Evolutionary conservation across 1,140 invertebrate genomes (phyloP).

Genomic region (Marisa cornuarietis): DNA sequence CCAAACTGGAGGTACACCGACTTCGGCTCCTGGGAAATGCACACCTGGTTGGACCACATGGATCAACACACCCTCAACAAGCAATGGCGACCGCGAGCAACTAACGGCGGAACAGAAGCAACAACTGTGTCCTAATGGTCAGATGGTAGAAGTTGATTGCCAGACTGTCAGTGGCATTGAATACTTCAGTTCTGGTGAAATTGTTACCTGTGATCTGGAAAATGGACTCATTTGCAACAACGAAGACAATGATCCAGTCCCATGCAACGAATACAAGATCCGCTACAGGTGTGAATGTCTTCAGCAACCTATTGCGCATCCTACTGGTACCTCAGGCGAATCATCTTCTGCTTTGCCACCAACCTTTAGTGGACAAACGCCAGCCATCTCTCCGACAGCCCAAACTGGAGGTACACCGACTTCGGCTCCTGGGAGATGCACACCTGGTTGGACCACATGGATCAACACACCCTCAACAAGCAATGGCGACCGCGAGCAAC

Average conservation of each 20-base stretch:
- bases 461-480: constrained; percentile 40
- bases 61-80: constrained; percentile 52
- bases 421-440: background rate
- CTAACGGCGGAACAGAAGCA: constrained; percentile 30
- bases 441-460: constrained; percentile 40
- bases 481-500: constrained; percentile 43
- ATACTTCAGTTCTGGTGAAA: constrained; percentile 36
- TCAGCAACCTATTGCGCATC: constrained; percentile 18
- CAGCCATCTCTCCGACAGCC: constrained; percentile 5
- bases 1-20: background rate
- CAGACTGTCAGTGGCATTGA: constrained; percentile 24
- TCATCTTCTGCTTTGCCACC: constrained; percentile 14
- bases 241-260: constrained; percentile 42
- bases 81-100: constrained; percentile 38
- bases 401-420: background rate
- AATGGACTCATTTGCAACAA: constrained; percentile 44
- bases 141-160: constrained; percentile 50
- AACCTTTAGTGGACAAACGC: background rate
- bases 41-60: constrained; percentile 46
- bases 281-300: constrained; percentile 62
- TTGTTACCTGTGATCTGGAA: constrained; percentile 40
- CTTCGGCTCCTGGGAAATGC: constrained; percentile 18
- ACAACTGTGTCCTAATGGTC: constrained; percentile 33
- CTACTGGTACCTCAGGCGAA: background rate
- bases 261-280: constrained; percentile 65